Conservation (phyloP, 1,140 invertebrate genomes). For the Choristoneura fumiferana region DNA sequence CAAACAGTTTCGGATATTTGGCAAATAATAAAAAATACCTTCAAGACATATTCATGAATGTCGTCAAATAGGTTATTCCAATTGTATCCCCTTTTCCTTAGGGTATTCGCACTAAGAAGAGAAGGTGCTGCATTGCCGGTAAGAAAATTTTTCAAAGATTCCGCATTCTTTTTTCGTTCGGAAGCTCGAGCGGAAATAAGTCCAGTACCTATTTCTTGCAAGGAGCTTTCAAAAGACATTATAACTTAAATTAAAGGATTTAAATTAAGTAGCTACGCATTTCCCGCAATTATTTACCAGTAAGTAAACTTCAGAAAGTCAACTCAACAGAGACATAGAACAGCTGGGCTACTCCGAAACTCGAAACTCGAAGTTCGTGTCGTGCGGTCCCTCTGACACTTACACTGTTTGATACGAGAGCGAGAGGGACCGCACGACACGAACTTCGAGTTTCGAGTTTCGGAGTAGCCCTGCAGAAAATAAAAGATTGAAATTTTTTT, state of each 20-base stretch:
- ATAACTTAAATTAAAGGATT: too few species aligned
- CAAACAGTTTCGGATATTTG: too few species aligned
- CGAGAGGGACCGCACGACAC: too few species aligned
- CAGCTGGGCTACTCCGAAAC: too few species aligned
- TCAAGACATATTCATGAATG: conserved; percentile 61
- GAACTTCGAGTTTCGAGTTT: too few species aligned
- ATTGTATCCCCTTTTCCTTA: conserved; percentile 48
- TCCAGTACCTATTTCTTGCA: conserved; percentile 49
- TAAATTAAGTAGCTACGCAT: conserved; percentile 23
- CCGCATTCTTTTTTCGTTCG: conserved; percentile 62
- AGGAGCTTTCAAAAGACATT: conserved; percentile 48
- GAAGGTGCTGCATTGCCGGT: conserved; percentile 56
- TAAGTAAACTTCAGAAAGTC: not conserved
- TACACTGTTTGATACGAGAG: too few species aligned
- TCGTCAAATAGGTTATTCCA: conserved; percentile 66
- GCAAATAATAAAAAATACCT: conserved; percentile 34
- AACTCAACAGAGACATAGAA: not conserved
- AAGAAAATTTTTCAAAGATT: conserved; percentile 59
- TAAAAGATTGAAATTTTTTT: too few species aligned
- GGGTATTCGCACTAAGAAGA: conserved; percentile 52
- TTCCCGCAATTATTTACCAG: not conserved
- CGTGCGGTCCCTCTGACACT: too few species aligned
- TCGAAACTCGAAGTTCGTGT: too few species aligned
- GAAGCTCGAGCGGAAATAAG: conserved; percentile 44
- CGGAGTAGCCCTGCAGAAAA: too few species aligned